Percentiles rank a stretch among this genome's conserved stretches.
These are phyloP conservation scores for Felis chaus DNA, from an alignment of 2,113 vertebrate genomes.

Conservation along the genomic window DNA sequence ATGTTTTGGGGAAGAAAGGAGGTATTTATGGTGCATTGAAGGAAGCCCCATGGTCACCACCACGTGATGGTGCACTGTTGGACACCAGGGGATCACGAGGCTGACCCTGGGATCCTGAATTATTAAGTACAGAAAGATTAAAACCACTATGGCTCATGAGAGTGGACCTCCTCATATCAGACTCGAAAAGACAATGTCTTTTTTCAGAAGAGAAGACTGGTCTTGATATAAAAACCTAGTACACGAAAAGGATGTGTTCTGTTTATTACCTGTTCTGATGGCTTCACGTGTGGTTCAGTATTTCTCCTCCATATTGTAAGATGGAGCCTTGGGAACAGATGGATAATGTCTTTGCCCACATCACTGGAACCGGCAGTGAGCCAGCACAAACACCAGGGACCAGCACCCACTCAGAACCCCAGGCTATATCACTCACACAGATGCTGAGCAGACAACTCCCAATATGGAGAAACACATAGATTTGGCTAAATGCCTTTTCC, in stretches of 20 bases:
- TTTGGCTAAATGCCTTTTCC: not conserved
- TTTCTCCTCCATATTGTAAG: not conserved
- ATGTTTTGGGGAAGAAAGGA: conserved; percentile 3
- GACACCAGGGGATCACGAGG: not conserved
- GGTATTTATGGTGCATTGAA: rapidly evolving
- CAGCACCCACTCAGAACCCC: not conserved
- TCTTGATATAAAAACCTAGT: not conserved
- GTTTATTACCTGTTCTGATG: not conserved
- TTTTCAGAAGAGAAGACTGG: not conserved
- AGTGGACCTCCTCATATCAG: not conserved
- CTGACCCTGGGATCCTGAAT: not conserved
- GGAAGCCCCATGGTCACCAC: not conserved
- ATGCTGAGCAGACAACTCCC: not conserved
- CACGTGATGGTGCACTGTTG: not conserved
- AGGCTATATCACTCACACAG: not conserved
- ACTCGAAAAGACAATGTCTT: not conserved
- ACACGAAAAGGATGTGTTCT: not conserved
- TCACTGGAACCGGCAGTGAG: not conserved
- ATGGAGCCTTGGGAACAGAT: not conserved
- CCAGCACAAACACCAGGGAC: not conserved
- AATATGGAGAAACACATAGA: not conserved
- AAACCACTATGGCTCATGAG: not conserved
- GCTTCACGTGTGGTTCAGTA: not conserved
- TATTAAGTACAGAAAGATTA: not conserved
- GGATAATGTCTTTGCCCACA: not conserved